Conservation (phyloP, 2,797 vertebrate species). For the Platalea minor region DNA sequence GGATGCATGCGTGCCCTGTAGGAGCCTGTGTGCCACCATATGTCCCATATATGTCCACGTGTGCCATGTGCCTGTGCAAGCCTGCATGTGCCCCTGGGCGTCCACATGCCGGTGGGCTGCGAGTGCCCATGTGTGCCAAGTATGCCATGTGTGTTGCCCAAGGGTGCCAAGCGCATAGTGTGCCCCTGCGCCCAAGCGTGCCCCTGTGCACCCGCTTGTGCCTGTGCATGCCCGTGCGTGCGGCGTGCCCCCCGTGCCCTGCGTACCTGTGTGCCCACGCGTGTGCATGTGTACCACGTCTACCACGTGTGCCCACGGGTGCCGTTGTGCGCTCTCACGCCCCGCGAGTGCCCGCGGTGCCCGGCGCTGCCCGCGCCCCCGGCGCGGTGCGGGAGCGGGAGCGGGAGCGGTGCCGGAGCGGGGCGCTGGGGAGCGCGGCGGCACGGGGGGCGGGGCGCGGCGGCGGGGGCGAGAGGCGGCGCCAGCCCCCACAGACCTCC, state of each 20-base stretch:
- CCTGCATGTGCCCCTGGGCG: background rate
- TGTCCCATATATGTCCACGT: rapidly evolving
- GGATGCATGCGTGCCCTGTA: rapidly evolving
- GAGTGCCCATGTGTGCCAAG: background rate
- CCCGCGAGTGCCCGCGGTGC: too few relatives aligned
- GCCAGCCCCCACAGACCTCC: slow-evolving; percentile 66
- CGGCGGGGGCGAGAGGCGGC: slow-evolving; percentile 70
- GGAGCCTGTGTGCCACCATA: background rate
- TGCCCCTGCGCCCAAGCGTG: background rate
- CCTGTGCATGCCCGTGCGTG: too few relatives aligned
- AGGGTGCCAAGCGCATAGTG: background rate
- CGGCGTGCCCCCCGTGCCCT: too few relatives aligned
- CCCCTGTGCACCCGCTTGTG: too few relatives aligned
- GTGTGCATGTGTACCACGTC: background rate
- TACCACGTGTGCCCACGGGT: too few relatives aligned
- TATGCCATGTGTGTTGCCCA: background rate
- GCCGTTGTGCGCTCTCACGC: background rate
- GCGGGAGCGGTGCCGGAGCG: background rate
- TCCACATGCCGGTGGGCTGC: background rate
- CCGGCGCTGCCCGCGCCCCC: background rate
- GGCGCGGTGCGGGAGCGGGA: background rate
- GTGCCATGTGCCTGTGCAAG: background rate
- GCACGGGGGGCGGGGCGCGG: slow-evolving; percentile 42
- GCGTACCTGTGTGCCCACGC: background rate
- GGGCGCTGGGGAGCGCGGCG: slow-evolving; percentile 42